phyloP scores from a whole-genome alignment of 2,888 invertebrate species.

The Ametastegia equiseti region DNA sequence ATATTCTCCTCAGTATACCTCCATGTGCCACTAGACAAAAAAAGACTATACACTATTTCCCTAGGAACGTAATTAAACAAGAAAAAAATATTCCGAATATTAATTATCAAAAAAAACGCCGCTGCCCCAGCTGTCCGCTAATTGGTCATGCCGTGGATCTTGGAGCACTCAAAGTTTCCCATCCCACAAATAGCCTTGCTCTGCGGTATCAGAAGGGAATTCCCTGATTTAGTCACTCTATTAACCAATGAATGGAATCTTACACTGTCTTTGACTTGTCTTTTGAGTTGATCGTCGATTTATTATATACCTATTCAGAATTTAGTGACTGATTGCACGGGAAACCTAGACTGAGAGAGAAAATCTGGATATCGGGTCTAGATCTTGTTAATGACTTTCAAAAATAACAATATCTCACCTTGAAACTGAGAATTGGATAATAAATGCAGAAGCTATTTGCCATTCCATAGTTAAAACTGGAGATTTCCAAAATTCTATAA shows the following conservation, averaged over 20 bases:
- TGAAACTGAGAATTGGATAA: too few species aligned
- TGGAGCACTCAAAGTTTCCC: slow-evolving; percentile 60
- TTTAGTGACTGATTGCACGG: too few species aligned
- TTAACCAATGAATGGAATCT: not conserved
- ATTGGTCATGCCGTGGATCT: slow-evolving; percentile 68
- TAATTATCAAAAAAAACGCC: slow-evolving; percentile 58
- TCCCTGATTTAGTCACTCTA: slow-evolving; percentile 45
- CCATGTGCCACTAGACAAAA: slow-evolving; percentile 61
- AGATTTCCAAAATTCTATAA: too few species aligned
- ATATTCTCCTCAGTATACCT: slow-evolving; percentile 65
- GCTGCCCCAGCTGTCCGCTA: slow-evolving; percentile 63
- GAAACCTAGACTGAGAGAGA: too few species aligned
- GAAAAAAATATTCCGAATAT: slow-evolving; percentile 54
- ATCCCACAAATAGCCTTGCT: slow-evolving; percentile 64
- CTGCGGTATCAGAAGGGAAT: slow-evolving; percentile 63
- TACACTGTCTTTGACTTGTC: not conserved
- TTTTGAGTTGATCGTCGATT: not conserved
- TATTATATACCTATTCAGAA: too few species aligned
- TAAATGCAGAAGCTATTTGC: too few species aligned
- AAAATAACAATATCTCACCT: too few species aligned
- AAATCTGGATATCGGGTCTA: too few species aligned
- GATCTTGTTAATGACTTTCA: too few species aligned
- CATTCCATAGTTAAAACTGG: too few species aligned
- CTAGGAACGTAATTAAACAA: slow-evolving; percentile 64
- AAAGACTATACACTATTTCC: slow-evolving; percentile 69